Evolutionary conservation across 2,797 vertebrate genomes (phyloP), one percentile per base, ranked within the genome.

Genomic region (Pantherophis alleghaniensis): DNA sequence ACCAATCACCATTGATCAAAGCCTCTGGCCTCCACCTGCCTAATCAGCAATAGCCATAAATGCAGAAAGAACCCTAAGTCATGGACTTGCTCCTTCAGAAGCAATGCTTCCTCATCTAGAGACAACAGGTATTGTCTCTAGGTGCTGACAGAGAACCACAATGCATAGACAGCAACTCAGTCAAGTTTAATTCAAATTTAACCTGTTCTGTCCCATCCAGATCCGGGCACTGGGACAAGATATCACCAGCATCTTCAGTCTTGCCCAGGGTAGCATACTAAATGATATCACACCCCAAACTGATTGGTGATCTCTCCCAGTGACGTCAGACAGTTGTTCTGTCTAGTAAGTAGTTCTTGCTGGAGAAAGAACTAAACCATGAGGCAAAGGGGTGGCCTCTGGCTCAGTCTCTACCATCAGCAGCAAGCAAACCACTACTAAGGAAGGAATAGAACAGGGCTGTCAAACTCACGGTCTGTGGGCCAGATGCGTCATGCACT

Each of bases 401-500:
- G 74, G 20, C 20, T 24, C 37, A 83, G 37, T 24, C 74, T 83
- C 37, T 83, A 47, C 20, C 74, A 83, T 42, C 10, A 83, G 37
- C 10, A 47, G 10, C 37, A 12, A 83, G 18, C 7, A 47, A 83
- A 47, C 32, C 69, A 74, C 32, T 74, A 20, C 16, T 74, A 37
- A 47, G 37, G 74, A 37, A 79, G 7, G 37, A 47, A 24, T 47
- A 42, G 74, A 83, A 47, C 10, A 24, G 18, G 18, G 5, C 5
- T 59, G 16, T 59, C 16, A 59, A 59, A 59, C 57, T 59, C 18
- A 2, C 16, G 1, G 56, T 4, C 16, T 14, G 56, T 57, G 16
- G 16, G 56, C 56, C 0, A 1, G 16, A 57, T 57, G 5, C 18
- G 5, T 57, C 18, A 18, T 1, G 5, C 0, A 1, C 16, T 57